Evolutionary conservation across 2,888 invertebrate genomes (phyloP), one percentile per base, ranked within the genome.

Genomic region (Acanthacorydalis orientalis): DNA sequence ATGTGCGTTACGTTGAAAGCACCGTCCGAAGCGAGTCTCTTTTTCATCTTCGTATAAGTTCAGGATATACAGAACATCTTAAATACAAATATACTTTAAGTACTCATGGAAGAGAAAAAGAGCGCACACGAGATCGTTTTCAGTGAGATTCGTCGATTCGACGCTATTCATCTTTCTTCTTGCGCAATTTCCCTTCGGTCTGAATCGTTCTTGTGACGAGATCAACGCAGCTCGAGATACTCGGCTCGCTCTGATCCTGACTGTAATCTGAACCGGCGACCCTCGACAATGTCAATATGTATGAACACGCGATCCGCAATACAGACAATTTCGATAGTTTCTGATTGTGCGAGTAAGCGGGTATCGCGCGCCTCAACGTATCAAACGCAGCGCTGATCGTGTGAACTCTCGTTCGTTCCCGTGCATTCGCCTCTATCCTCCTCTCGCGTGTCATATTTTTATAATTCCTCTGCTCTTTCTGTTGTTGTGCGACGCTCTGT

Each of bases 301-400:
- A 95, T 51, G 89, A 86, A 64, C 91, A 90, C 2, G 93, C 92
- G 62, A 93, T 90, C 67, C 91, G 77, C 51, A 95, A 65, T 12
- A 95, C 91, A 1, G 92, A 91, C 46, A 95, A 67, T 61, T 95
- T 95, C 1, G 91, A 91, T 23, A 95, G 74, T 66, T 93, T 92
- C 66, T 92, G 92, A 60, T 89, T 87, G 62, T 90, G 84, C 39
- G 91, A 90, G 63, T 91, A 93, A 0, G 92, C 80, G 2, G 93
- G 93, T 40, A 95, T 83, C 1, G 90, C 74, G 50, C 74, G 71
- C 41, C 93, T 73, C 9, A 95, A 68, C 1, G 86, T 89, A 54
- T 95, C 93, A 62, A 93, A 95, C 0, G 93, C 93, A 0, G 92
- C 92, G 59, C 91, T 91, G 54, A 95, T 95, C 1, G 93, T 93